phyloP scores from a whole-genome alignment of 1,140 invertebrate species.

The Drosophila miranda region DNA sequence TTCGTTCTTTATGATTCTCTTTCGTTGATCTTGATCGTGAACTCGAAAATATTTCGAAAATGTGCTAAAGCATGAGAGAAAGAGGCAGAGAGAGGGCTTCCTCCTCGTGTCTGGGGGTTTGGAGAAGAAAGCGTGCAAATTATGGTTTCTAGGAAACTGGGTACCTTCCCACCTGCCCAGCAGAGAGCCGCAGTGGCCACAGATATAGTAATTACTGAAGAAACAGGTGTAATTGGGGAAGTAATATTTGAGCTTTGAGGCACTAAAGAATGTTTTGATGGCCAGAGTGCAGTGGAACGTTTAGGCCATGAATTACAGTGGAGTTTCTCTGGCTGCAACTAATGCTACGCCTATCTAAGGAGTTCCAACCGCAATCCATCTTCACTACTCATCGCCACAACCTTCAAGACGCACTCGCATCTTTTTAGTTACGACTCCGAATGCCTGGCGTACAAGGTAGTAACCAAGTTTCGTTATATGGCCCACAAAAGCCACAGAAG shows the following conservation, averaged over 20 bases:
- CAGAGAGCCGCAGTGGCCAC: not conserved
- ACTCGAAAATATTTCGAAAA: conserved; percentile 71
- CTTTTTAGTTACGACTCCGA: not conserved
- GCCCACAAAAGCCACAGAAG: conserved; percentile 7
- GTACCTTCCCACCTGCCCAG: conserved; percentile 22
- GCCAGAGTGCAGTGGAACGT: too few species aligned
- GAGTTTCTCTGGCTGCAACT: too few species aligned
- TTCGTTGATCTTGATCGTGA: conserved; percentile 60
- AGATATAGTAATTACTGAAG: conserved; percentile 28
- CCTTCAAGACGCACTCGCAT: not conserved
- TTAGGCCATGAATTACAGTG: too few species aligned
- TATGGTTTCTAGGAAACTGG: conserved; percentile 46
- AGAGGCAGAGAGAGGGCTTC: not conserved
- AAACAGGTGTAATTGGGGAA: not conserved
- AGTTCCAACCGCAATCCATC: too few species aligned
- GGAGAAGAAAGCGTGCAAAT: conserved; percentile 78
- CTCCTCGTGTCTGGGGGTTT: conserved; percentile 42
- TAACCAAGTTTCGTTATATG: not conserved
- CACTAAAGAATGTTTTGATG: too few species aligned
- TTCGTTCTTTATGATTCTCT: conserved; percentile 24
- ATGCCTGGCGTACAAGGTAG: conserved; percentile 8
- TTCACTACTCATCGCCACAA: too few species aligned
- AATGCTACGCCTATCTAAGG: too few species aligned
- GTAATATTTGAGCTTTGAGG: not conserved
- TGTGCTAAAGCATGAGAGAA: conserved; percentile 61